phyloP scores from a whole-genome alignment of 2,113 vertebrate species.

The Dinomys branickii region DNA sequence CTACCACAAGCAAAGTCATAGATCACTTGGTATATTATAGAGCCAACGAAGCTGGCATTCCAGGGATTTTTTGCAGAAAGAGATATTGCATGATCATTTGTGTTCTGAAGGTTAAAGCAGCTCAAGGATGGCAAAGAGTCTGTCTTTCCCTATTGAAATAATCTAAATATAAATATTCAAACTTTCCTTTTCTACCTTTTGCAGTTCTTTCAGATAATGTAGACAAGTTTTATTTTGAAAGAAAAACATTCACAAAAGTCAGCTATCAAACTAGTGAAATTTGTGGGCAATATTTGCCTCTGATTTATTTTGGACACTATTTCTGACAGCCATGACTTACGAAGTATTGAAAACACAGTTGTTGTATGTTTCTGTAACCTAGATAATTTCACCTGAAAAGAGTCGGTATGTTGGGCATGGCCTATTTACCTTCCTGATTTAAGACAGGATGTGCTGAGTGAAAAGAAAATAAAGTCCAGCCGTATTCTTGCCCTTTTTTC shows the following conservation, averaged over 20 bases:
- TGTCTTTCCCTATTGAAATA: constrained; percentile 30
- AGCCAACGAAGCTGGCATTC: background rate
- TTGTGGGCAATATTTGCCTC: constrained; percentile 48
- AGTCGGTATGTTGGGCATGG: constrained; percentile 75
- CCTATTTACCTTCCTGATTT: constrained; percentile 79
- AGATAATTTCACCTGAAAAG: constrained; percentile 83
- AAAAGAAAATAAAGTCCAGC: constrained; percentile 76
- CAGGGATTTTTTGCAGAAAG: background rate
- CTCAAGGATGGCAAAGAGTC: background rate
- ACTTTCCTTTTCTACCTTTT: constrained; percentile 14
- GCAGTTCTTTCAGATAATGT: constrained; percentile 34
- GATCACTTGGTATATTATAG: background rate
- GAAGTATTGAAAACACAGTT: constrained; percentile 66
- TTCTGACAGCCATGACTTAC: constrained; percentile 52
- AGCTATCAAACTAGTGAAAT: constrained; percentile 59
- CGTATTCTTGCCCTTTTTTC: constrained; percentile 71
- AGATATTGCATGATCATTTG: background rate
- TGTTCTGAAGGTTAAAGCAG: constrained; percentile 4
- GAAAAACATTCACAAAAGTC: constrained; percentile 3
- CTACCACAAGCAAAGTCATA: background rate
- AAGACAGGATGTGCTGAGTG: constrained; percentile 72
- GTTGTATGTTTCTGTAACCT: constrained; percentile 80
- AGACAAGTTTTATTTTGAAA: constrained; percentile 32
- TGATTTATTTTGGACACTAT: constrained; percentile 70
- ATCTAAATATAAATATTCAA: background rate